These are phyloP conservation scores for Bradysia coprophila DNA, from an alignment of 1,140 invertebrate genomes.

Conservation along the genomic window DNA sequence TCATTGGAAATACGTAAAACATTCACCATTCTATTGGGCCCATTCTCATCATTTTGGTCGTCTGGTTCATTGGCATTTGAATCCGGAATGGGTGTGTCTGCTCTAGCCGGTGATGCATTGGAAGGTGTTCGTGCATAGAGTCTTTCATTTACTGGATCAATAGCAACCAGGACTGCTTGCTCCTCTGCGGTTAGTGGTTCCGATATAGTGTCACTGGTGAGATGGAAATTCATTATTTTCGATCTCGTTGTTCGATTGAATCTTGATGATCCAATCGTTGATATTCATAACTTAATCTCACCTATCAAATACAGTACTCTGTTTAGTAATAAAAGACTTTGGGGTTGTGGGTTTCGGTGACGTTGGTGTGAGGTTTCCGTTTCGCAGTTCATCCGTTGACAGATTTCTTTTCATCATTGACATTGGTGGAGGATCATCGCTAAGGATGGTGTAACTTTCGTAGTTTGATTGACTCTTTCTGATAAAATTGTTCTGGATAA, in stretches of 20 bases:
- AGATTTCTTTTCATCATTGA: too few species aligned
- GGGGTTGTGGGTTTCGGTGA: neutral
- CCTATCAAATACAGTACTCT: too few species aligned
- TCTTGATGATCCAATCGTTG: too few species aligned
- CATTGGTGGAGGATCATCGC: neutral
- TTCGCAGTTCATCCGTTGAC: neutral
- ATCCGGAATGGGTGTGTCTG: neutral
- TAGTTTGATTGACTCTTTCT: neutral
- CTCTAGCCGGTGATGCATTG: neutral
- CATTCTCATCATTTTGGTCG: slow-evolving; percentile 7
- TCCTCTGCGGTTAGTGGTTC: slow-evolving; percentile 27
- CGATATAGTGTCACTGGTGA: too few species aligned
- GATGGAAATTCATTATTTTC: too few species aligned
- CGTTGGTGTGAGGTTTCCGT: neutral
- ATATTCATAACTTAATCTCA: too few species aligned
- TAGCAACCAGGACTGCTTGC: slow-evolving; percentile 10
- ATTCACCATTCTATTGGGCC: too few species aligned
- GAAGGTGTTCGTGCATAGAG: neutral
- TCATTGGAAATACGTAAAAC: too few species aligned
- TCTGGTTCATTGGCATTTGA: slow-evolving; percentile 6
- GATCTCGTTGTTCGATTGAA: too few species aligned
- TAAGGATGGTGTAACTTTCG: slow-evolving; percentile 10
- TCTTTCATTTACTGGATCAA: neutral
- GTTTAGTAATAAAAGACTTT: too few species aligned
- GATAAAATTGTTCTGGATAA: neutral